These are phyloP conservation scores for Coptodon bakossiorum DNA, from an alignment of 2,113 vertebrate genomes.

Conservation along the genomic window DNA sequence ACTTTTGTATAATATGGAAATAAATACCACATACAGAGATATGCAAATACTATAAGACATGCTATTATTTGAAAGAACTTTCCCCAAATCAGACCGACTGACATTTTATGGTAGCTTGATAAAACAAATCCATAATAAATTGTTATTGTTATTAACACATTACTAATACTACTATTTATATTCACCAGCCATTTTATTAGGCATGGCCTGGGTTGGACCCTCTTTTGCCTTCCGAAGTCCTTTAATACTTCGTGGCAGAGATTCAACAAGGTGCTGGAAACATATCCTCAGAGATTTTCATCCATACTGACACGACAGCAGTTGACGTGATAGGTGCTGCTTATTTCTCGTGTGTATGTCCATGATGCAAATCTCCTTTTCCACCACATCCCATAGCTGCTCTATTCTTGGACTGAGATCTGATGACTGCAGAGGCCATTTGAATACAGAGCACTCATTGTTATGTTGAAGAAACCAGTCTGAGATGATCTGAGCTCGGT, in stretches of 20 bases:
- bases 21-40: neutral
- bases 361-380: neutral
- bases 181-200: neutral
- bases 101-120: neutral
- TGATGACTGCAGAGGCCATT: neutral
- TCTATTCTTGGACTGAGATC: neutral
- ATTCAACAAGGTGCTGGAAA: neutral
- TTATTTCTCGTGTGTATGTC: neutral
- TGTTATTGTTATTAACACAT: neutral
- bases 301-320: neutral
- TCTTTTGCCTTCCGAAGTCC: neutral
- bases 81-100: neutral
- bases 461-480: neutral
- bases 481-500: neutral
- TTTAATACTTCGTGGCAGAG: neutral
- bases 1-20: neutral
- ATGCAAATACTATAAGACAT: neutral
- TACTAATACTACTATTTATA: neutral
- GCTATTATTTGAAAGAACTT: neutral
- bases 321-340: neutral
- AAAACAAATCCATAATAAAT: neutral
- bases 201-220: neutral
- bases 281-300: neutral
- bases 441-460: neutral
- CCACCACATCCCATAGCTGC: neutral